Evolutionary conservation across 2,113 vertebrate species (phyloP).

Genomic region (Nestor notabilis): DNA sequence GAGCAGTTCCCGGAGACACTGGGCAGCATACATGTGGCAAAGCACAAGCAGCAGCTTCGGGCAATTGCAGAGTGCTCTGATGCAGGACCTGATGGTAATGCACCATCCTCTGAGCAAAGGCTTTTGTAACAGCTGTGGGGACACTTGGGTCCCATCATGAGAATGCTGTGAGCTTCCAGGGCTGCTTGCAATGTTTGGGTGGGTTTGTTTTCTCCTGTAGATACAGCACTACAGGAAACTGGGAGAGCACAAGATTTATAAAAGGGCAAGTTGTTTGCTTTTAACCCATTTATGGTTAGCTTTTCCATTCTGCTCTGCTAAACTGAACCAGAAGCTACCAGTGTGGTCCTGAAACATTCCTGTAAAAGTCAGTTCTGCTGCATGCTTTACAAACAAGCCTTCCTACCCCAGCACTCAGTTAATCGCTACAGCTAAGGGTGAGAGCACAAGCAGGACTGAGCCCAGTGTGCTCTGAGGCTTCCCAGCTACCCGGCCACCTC

Average conservation of each 20-base stretch:
- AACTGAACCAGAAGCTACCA: neutral
- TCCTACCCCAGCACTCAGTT: neutral
- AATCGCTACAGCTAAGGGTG: accelerated
- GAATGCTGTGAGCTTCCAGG: accelerated
- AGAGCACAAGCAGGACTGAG: neutral
- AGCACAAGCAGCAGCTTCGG: neutral
- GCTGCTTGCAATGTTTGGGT: neutral
- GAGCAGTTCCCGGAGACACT: neutral
- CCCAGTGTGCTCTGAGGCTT: neutral
- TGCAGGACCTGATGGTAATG: neutral
- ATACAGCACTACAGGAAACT: neutral
- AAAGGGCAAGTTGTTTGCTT: neutral
- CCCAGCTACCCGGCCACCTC: neutral
- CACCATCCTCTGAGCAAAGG: neutral
- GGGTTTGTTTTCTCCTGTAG: neutral
- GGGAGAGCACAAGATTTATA: neutral
- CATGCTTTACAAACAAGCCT: neutral
- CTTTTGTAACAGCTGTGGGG: neutral
- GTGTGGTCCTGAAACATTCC: neutral
- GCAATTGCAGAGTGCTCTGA: neutral
- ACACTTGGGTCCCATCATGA: neutral
- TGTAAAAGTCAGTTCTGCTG: neutral
- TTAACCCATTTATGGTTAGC: neutral
- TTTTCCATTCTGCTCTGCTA: neutral
- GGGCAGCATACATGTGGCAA: accelerated